A percentile compares a stretch with the other conserved stretches of the same genome.
Conservation (phyloP, 1,140 invertebrate genomes). For the Ptiloglossa arizonensis region DNA sequence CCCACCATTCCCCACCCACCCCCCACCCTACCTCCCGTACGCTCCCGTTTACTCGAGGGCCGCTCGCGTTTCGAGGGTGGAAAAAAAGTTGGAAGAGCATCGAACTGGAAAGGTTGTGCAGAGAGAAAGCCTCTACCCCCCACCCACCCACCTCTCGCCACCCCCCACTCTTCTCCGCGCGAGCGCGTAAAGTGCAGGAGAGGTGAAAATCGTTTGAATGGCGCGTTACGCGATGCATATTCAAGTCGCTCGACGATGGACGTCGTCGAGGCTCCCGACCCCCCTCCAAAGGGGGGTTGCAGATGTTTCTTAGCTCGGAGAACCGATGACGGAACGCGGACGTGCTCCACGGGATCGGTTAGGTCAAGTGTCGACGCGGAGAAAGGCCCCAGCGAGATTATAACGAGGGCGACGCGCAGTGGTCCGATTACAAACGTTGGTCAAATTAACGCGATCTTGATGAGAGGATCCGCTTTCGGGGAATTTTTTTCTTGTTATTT, state of each 20-base stretch:
- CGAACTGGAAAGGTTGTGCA: neutral
- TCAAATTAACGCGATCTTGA: no score
- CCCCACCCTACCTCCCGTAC: no score
- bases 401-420: neutral
- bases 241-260: slow-evolving; percentile 1
- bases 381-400: slow-evolving; percentile 37
- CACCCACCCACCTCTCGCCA: no score
- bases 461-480: no score
- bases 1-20: no score
- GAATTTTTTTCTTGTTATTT: no score
- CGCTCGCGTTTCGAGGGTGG: neutral
- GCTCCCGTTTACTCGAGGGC: no score
- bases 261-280: neutral
- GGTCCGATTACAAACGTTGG: no score
- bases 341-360: slow-evolving; percentile 13
- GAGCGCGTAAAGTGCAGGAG: neutral
- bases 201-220: slow-evolving; percentile 20
- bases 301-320: slow-evolving; percentile 19
- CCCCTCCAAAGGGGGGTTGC: neutral
- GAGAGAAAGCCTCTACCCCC: no score
- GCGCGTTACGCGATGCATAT: slow-evolving; percentile 30
- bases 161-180: no score
- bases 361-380: slow-evolving; percentile 32
- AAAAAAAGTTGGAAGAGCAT: no score
- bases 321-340: slow-evolving; percentile 40